phyloP scores from a whole-genome alignment of 1,140 invertebrate genomes.

The Drosophila insularis region DNA sequence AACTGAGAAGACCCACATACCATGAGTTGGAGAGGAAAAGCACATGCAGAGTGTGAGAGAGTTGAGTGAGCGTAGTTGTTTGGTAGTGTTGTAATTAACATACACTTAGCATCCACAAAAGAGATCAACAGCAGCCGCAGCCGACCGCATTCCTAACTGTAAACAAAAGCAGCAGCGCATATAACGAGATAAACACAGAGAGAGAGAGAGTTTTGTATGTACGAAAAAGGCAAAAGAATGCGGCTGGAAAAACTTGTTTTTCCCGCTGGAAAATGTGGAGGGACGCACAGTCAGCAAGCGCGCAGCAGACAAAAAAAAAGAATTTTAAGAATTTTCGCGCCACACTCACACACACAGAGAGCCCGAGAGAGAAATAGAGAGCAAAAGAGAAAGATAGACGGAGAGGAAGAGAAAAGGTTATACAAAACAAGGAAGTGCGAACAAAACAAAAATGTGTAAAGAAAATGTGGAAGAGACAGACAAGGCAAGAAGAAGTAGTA shows the following conservation, averaged over 20 bases:
- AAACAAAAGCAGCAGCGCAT: conserved; percentile 48
- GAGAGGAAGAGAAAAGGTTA: conserved; percentile 41
- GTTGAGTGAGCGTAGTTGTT: conserved; percentile 19
- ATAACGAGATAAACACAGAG: background rate
- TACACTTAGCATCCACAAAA: conserved; percentile 28
- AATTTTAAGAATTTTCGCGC: conserved; percentile 74
- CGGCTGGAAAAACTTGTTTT: conserved; percentile 76
- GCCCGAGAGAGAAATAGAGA: conserved; percentile 14
- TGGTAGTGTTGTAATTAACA: conserved; percentile 45
- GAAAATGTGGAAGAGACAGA: conserved; percentile 19
- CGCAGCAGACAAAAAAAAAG: conserved; percentile 48
- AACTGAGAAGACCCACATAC: conserved; percentile 40
- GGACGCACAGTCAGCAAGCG: conserved; percentile 12
- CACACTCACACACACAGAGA: conserved; percentile 44
- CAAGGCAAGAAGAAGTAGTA: conserved; percentile 58
- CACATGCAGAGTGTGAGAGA: conserved; percentile 25
- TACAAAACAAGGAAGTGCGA: conserved; percentile 60
- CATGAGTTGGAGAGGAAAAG: conserved; percentile 1
- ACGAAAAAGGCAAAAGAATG: conserved; percentile 39
- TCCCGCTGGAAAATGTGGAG: conserved; percentile 68
- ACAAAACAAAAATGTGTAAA: conserved; percentile 27
- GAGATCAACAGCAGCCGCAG: conserved; percentile 33
- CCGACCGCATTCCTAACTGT: conserved; percentile 75
- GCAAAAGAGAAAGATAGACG: conserved; percentile 52
- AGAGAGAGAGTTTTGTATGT: conserved; percentile 42